Evolutionary conservation across 2,888 invertebrate genomes (phyloP), one percentile per base, ranked within the genome.

Genomic region (Mycalesis mineus): DNA sequence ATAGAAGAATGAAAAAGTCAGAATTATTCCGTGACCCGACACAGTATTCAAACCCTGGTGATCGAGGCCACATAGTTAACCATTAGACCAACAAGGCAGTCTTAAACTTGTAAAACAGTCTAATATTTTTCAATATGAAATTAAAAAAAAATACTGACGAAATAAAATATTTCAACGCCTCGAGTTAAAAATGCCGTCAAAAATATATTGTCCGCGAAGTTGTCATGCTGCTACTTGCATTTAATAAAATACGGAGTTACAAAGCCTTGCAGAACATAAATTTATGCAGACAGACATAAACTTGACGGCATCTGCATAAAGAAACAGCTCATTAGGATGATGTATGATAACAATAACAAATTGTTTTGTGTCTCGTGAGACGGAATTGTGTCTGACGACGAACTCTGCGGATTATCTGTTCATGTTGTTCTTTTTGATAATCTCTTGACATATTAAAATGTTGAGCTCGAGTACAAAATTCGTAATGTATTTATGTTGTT

Each of bases 281-380:
- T 52, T 52, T 39, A 52, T 52, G 52, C 42, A 42, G 42, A 52
- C 52, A 52, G 52, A 52, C 52, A 33, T 33, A 52, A 52, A 52
- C 41, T 52, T 52, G 52, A 52, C 42, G 42, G 31, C 40, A 28
- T 52, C 33, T 52, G 52, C 52, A 52, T 42, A 33, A 33, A 42
- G 42, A 33, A 33, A 17, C 28, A 42, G 52, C 42, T 52, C 42
- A 52, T 52, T 52, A 52, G 52, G 33, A 52, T 52, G 52, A 52
- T 52, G 33, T 52, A 52, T 52, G 52, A 42, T 52, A 52, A 52
- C 52, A 31, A 52, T 42, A 52, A 52, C 42, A 42, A 52, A 52
- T 52, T 52, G 52, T 33, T 13, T 42, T 31, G 40, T 42, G 39
- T 28, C 42, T 42, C 15, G 31, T 33, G 52, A n/a, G 41, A 42